Evolutionary conservation across 2,113 vertebrate species (phyloP).

Genomic region (Brachionichthys hirsutus): DNA sequence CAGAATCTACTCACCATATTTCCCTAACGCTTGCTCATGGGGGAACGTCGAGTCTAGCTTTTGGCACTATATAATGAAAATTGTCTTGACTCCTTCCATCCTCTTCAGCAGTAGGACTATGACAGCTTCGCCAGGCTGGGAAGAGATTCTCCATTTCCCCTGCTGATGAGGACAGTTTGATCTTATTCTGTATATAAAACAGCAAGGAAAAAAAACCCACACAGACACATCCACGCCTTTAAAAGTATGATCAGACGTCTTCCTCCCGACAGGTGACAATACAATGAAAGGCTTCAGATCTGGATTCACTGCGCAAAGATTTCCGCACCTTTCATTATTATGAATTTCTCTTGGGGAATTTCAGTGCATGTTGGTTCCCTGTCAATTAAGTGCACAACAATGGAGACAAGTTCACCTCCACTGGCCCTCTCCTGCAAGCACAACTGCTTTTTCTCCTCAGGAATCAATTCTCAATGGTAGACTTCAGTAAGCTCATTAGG

Average conservation of each 20-base stretch:
- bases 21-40: too few species aligned
- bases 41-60: too few species aligned
- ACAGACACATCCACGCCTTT: not conserved
- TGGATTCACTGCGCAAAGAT: conserved; percentile 57
- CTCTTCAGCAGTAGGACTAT: conserved; percentile 27
- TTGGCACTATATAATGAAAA: too few species aligned
- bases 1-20: too few species aligned
- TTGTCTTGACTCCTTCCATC: conserved; percentile 24
- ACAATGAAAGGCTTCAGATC: conserved; percentile 50
- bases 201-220: conserved; percentile 5
- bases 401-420: conserved; percentile 73
- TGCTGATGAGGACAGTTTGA: conserved; percentile 47
- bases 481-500: conserved; percentile 81
- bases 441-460: conserved; percentile 42
- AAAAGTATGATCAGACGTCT: conserved; percentile 48
- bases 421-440: conserved; percentile 55
- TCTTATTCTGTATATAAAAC: conserved; percentile 44
- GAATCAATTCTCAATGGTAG: conserved; percentile 79
- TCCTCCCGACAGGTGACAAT: conserved; percentile 54
- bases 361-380: conserved; percentile 55
- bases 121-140: conserved; percentile 35
- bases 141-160: conserved; percentile 34
- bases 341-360: conserved; percentile 69
- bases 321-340: conserved; percentile 68
- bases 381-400: conserved; percentile 78